phyloP scores from a whole-genome alignment of 2,797 vertebrate species.

The Astyanax mexicanus region DNA sequence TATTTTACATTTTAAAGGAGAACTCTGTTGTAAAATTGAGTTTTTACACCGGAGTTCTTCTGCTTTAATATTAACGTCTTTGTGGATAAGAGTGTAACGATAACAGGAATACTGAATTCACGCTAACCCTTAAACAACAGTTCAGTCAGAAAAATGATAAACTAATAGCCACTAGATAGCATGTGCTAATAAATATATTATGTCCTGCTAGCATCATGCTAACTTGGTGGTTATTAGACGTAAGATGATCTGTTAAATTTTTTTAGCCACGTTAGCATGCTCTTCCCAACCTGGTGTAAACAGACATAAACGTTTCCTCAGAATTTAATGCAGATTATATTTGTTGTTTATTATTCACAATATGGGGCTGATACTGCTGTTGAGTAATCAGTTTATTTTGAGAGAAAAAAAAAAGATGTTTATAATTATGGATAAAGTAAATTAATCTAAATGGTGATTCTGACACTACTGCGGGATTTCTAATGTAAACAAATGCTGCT shows the following conservation, averaged over 20 bases:
- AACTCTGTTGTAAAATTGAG: no score
- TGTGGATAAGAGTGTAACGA: neutral
- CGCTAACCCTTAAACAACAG: neutral
- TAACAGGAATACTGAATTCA: neutral
- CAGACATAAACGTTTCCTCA: neutral
- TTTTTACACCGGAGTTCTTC: no score
- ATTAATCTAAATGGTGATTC: conserved; percentile 34
- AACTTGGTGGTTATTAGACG: neutral
- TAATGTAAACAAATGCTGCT: conserved; percentile 47
- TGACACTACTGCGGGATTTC: conserved; percentile 37
- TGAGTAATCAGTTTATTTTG: conserved; percentile 31
- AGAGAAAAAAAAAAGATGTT: conserved; percentile 23
- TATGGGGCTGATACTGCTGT: conserved; percentile 10
- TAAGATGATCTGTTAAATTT: no score
- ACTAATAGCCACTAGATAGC: neutral
- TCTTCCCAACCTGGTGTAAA: no score
- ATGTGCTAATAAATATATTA: no score
- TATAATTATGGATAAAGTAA: conserved; percentile 20
- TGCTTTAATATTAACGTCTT: no score
- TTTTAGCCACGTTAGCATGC: neutral
- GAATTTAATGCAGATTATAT: neutral
- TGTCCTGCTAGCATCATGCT: neutral
- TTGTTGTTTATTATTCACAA: neutral
- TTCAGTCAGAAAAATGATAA: neutral
- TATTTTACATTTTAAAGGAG: no score